These are phyloP conservation scores for Marisa cornuarietis DNA, from an alignment of 1,140 invertebrate genomes.

Conservation along the genomic window DNA sequence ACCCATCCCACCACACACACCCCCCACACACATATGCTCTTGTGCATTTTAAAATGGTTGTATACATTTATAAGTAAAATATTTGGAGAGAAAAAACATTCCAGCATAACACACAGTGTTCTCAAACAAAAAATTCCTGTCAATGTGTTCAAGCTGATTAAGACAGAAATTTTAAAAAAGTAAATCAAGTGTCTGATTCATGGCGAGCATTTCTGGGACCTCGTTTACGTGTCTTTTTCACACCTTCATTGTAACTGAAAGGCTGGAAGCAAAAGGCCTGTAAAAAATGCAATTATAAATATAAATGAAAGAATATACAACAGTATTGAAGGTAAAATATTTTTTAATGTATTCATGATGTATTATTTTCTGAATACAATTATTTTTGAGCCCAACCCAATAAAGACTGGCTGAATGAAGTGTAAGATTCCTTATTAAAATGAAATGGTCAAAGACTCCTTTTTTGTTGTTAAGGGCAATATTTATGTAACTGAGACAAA, in stretches of 20 bases:
- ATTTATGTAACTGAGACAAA: no score
- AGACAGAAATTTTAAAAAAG: background rate
- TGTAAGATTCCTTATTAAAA: no score
- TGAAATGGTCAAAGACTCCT: no score
- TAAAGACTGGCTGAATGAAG: no score
- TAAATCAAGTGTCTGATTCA: constrained; percentile 8
- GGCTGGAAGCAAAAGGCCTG: constrained; percentile 46
- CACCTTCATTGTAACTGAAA: constrained; percentile 40
- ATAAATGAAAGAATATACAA: background rate
- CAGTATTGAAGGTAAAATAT: no score
- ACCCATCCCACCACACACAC: no score
- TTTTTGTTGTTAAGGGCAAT: no score
- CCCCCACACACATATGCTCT: background rate
- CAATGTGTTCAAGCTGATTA: background rate
- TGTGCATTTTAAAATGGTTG: background rate
- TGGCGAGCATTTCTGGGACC: background rate
- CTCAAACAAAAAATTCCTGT: background rate
- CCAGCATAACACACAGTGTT: background rate
- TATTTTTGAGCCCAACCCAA: no score
- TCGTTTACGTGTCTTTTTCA: constrained; percentile 24
- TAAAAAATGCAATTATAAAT: constrained; percentile 3
- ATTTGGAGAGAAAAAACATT: background rate
- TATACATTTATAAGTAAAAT: background rate
- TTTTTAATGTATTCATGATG: no score
- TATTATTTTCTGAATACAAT: no score